These are phyloP conservation scores for Melanerpes aurifrons DNA, from an alignment of 2,113 vertebrate genomes.

Conservation along the genomic window DNA sequence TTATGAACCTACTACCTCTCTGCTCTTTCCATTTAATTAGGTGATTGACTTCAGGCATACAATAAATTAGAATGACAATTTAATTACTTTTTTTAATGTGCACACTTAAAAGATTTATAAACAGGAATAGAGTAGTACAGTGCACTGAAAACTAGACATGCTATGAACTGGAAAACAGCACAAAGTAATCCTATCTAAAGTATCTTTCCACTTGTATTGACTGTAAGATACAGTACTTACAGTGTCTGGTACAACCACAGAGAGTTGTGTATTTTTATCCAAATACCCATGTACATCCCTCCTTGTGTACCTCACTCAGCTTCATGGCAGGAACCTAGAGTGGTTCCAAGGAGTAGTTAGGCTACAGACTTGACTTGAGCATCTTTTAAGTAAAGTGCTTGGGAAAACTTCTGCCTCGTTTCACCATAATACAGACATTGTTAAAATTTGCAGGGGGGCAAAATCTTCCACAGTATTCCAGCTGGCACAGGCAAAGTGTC, in stretches of 20 bases:
- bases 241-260: not conserved
- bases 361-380: not conserved
- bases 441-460: not conserved
- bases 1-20: slow-evolving; percentile 72
- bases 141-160: slow-evolving; percentile 21
- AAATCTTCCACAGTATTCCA: not conserved
- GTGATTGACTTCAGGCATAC: slow-evolving; percentile 80
- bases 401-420: not conserved
- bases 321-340: not conserved
- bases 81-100: slow-evolving; percentile 84
- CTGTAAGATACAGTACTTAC: not conserved
- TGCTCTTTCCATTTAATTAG: slow-evolving; percentile 79
- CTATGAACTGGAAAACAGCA: not conserved
- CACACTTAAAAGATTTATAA: slow-evolving; percentile 83
- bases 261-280: not conserved
- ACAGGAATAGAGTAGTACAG: slow-evolving; percentile 70
- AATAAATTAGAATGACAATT: slow-evolving; percentile 83
- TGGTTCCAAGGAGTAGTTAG: not conserved
- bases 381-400: not conserved
- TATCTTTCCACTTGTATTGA: not conserved
- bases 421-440: not conserved
- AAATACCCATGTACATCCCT: rapidly evolving
- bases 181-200: not conserved
- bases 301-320: rapidly evolving
- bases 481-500: not conserved